Conservation (phyloP, 2,113 vertebrate species). For the Sclerurus mexicanus region DNA sequence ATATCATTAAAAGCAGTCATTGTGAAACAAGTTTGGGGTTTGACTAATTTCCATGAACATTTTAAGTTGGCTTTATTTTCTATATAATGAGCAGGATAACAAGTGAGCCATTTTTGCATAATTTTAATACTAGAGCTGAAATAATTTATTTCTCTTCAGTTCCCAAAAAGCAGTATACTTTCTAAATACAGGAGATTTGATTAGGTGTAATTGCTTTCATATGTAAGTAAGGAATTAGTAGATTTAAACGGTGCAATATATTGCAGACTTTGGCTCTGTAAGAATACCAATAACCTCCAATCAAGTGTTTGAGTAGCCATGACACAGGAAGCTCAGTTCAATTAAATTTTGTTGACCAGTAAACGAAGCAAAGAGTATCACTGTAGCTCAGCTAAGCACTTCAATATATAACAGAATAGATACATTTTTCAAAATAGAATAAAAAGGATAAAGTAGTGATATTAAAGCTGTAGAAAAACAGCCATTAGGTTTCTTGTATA, state of each 20-base stretch:
- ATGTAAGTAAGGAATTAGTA: not conserved
- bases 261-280: not conserved
- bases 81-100: not conserved
- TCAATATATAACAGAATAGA: not conserved
- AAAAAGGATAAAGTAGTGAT: not conserved
- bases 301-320: not conserved
- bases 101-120: not conserved
- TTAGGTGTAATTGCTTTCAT: not conserved
- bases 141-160: not conserved
- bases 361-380: not conserved
- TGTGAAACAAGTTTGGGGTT: not conserved
- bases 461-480: not conserved
- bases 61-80: not conserved
- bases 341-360: not conserved
- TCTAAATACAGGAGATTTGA: not conserved
- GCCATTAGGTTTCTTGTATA: not conserved
- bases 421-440: not conserved
- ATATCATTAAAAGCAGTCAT: not conserved
- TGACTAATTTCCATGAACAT: not conserved
- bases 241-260: not conserved
- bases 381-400: not conserved
- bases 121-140: not conserved
- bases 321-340: not conserved
- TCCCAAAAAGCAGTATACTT: not conserved
- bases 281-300: not conserved